Conservation (phyloP, 2,113 vertebrate species). For the Numenius arquata region DNA sequence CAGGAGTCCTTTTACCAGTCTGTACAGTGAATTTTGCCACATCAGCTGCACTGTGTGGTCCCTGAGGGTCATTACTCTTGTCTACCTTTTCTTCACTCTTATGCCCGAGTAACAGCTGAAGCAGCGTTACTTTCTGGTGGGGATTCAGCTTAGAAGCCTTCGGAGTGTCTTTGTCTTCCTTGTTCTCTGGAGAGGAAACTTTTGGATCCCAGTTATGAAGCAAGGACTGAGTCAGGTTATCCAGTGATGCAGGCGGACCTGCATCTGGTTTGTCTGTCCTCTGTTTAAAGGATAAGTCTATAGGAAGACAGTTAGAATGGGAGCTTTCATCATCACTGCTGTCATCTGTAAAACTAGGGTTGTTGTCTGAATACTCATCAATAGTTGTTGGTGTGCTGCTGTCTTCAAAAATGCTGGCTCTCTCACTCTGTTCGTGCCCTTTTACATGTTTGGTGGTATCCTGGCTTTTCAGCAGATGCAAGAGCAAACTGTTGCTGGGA, state of each 20-base stretch:
- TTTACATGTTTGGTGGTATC: constrained; percentile 84
- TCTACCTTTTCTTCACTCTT: constrained; percentile 85
- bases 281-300: constrained; percentile 92
- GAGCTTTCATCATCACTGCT: constrained; percentile 95
- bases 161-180: constrained; percentile 81
- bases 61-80: constrained; percentile 76
- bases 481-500: constrained; percentile 91
- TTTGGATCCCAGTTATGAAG: constrained; percentile 94
- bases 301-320: constrained; percentile 93
- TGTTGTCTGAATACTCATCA: constrained; percentile 90
- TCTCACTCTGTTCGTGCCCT: constrained; percentile 81
- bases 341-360: constrained; percentile 87
- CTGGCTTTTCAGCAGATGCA: constrained; percentile 95
- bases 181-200: constrained; percentile 72
- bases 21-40: constrained; percentile 77
- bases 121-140: constrained; percentile 92
- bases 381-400: constrained; percentile 87
- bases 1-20: constrained; percentile 76
- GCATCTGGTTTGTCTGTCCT: constrained; percentile 74
- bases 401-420: constrained; percentile 78
- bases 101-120: constrained; percentile 93
- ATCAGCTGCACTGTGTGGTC: constrained; percentile 76
- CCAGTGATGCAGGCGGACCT: constrained; percentile 80
- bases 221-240: constrained; percentile 91
- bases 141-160: constrained; percentile 83